Conservation (phyloP, 2,888 invertebrate genomes). For the Plebejus argus region DNA sequence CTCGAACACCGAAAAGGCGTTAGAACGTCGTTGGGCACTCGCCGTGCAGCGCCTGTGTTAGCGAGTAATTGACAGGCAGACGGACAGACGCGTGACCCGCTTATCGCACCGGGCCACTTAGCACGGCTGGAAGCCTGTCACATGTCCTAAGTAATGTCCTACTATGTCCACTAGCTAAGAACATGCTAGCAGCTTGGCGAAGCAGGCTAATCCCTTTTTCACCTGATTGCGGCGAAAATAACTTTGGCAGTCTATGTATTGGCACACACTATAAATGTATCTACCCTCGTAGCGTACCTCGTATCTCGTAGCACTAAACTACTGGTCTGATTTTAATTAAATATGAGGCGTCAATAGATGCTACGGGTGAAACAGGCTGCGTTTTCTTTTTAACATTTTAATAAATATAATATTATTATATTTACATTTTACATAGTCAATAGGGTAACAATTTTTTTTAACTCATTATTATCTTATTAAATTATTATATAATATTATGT, state of each 20-base stretch:
- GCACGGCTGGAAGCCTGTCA: neutral
- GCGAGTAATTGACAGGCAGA: conserved; percentile 9
- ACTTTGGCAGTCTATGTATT: too few species aligned
- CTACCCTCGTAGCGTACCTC: too few species aligned
- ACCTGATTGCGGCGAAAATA: neutral
- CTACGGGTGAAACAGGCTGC: too few species aligned
- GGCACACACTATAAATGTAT: neutral
- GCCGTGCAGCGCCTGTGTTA: neutral
- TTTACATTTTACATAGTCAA: too few species aligned
- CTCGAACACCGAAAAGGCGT: conserved; percentile 18
- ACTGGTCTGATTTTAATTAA: too few species aligned
- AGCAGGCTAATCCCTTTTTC: neutral
- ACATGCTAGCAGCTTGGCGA: neutral
- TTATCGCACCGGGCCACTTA: conserved; percentile 16
- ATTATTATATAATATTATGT: too few species aligned
- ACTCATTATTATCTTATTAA: too few species aligned
- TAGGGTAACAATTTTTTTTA: too few species aligned
- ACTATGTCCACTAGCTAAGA: neutral
- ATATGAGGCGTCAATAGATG: too few species aligned
- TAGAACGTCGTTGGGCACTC: neutral
- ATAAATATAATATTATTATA: too few species aligned
- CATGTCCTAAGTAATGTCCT: neutral
- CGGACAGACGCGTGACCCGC: conserved; percentile 34
- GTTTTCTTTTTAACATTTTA: too few species aligned
- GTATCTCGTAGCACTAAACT: too few species aligned